These are phyloP conservation scores for Enteromius anoplus DNA, from an alignment of 2,797 vertebrate species.

Conservation along the genomic window DNA sequence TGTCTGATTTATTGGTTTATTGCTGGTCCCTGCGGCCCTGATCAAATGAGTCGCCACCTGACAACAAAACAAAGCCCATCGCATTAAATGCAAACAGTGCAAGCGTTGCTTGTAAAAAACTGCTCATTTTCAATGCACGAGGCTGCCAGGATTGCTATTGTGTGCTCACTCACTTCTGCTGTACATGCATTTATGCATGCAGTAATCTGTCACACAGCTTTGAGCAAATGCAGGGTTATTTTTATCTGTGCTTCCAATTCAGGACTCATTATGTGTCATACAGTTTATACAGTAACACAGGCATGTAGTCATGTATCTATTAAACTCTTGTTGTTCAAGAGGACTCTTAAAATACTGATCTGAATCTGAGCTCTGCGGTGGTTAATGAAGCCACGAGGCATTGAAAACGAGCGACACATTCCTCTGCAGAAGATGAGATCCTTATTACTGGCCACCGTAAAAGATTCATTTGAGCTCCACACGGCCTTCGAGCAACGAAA, in stretches of 20 bases:
- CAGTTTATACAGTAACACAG: neutral
- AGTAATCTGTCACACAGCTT: neutral
- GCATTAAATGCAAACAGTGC: constrained; percentile 3
- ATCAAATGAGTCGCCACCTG: neutral
- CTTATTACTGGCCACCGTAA: constrained; percentile 12
- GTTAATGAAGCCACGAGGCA: constrained; percentile 5
- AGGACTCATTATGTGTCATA: neutral
- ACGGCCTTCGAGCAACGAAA: neutral
- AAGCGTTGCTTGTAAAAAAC: neutral
- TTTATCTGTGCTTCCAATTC: neutral
- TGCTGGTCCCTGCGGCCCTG: neutral
- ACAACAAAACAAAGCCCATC: constrained; percentile 1
- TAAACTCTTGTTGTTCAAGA: neutral
- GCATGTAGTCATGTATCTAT: neutral
- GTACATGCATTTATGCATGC: neutral
- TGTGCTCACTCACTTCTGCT: neutral
- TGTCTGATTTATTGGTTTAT: neutral
- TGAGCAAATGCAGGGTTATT: no score
- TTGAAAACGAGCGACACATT: neutral
- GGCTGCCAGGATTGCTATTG: neutral
- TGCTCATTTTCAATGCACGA: constrained; percentile 9
- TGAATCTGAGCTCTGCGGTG: neutral
- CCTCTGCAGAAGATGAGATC: neutral
- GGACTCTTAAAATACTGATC: constrained; percentile 1
- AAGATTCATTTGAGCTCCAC: constrained; percentile 23